Conservation (phyloP, 2,113 vertebrate genomes). For the Cervus canadensis region DNA sequence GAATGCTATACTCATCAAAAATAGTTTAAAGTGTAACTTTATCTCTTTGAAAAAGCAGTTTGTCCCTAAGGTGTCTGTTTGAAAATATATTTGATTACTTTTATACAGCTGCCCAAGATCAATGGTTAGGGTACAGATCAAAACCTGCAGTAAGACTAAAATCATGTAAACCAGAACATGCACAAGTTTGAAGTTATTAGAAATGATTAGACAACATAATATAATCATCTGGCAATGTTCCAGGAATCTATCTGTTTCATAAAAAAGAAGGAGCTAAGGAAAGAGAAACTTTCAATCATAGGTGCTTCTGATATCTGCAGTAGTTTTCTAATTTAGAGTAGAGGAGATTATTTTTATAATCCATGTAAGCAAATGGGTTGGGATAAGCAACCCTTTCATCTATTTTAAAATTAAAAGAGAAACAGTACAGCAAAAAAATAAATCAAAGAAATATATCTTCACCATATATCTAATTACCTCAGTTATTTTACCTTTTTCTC, state of each 20-base stretch:
- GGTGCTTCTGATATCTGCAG: neutral
- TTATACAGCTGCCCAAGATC: neutral
- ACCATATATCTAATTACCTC: neutral
- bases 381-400: neutral
- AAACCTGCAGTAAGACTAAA: neutral
- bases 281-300: neutral
- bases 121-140: neutral
- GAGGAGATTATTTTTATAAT: neutral
- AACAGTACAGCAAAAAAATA: neutral
- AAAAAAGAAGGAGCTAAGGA: neutral
- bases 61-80: neutral
- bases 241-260: neutral
- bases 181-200: neutral
- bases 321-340: constrained; percentile 1
- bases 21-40: neutral
- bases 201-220: neutral
- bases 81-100: constrained; percentile 28
- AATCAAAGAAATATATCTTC: neutral
- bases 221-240: neutral
- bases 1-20: constrained; percentile 24
- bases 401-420: constrained; percentile 15
- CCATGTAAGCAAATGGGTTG: neutral
- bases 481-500: neutral
- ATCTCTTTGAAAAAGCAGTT: neutral
- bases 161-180: neutral